A percentile compares a stretch with the other conserved stretches of the same genome.
Evolutionary conservation across 2,797 vertebrate genomes (phyloP).

Genomic region (Urocyon cinereoargenteus): DNA sequence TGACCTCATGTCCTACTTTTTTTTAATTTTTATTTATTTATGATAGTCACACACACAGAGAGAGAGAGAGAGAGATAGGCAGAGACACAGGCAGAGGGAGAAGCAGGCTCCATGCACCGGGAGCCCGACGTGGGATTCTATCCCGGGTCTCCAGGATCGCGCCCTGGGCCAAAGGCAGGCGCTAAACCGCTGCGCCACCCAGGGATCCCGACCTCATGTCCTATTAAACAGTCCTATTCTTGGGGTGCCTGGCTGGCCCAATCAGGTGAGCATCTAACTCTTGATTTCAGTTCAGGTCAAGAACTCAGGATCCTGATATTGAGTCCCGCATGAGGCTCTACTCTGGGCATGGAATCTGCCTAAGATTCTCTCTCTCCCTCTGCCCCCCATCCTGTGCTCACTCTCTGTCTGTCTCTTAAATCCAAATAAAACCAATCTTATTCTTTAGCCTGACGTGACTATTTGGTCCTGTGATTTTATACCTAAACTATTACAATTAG

Average conservation of each 20-base stretch:
- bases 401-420: neutral
- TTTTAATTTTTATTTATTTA: too few species aligned
- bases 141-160: too few species aligned
- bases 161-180: too few species aligned
- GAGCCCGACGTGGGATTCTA: too few species aligned
- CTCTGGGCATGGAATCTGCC: neutral
- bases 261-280: neutral
- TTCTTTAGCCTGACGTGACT: neutral
- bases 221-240: neutral
- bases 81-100: too few species aligned
- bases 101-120: too few species aligned
- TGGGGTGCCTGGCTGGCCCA: neutral
- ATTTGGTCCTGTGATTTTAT: neutral
- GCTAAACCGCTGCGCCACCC: too few species aligned
- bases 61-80: too few species aligned
- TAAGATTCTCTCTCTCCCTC: neutral
- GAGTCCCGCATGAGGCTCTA: neutral
- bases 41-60: too few species aligned
- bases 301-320: neutral
- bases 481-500: neutral
- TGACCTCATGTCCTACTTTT: neutral
- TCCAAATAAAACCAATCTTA: neutral
- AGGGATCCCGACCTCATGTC: neutral
- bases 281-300: neutral
- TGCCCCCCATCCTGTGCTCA: neutral